Conservation (phyloP, 2,888 invertebrate species). For the Stenurella melanura region DNA sequence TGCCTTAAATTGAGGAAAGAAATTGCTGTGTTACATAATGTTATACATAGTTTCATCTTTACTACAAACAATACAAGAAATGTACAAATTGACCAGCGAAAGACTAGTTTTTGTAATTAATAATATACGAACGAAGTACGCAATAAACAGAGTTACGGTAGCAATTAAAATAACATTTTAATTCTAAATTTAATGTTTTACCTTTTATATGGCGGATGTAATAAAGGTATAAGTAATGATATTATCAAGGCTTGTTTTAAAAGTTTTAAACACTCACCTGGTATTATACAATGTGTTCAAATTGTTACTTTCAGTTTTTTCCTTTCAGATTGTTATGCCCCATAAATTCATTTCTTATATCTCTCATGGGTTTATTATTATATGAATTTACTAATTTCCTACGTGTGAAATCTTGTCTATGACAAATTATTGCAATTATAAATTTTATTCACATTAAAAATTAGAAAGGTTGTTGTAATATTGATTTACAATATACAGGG, state of each 20-base stretch:
- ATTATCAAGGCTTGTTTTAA: constrained; percentile 39
- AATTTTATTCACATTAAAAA: not conserved
- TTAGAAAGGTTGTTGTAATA: too few species aligned
- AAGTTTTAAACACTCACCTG: constrained; percentile 37
- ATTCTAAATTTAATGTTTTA: constrained; percentile 42
- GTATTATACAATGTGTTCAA: constrained; percentile 40
- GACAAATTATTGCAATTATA: not conserved
- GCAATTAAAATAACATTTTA: constrained; percentile 43
- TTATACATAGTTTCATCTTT: not conserved
- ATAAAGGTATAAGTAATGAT: constrained; percentile 42
- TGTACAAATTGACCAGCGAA: not conserved
- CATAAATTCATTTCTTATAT: constrained; percentile 30
- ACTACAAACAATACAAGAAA: not conserved
- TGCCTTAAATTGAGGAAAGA: too few species aligned
- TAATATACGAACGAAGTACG: constrained; percentile 29
- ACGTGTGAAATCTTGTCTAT: not conserved
- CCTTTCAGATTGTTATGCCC: constrained; percentile 24
- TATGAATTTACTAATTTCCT: constrained; percentile 16
- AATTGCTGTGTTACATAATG: not conserved
- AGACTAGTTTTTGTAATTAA: constrained; percentile 14
- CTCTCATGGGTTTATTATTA: constrained; percentile 21
- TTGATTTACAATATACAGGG: too few species aligned
- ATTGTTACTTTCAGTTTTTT: constrained; percentile 34
- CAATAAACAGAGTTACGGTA: constrained; percentile 34
- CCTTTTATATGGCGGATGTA: constrained; percentile 41